These are phyloP conservation scores for Betta splendens DNA, from an alignment of 2,797 vertebrate species.

Conservation along the genomic window DNA sequence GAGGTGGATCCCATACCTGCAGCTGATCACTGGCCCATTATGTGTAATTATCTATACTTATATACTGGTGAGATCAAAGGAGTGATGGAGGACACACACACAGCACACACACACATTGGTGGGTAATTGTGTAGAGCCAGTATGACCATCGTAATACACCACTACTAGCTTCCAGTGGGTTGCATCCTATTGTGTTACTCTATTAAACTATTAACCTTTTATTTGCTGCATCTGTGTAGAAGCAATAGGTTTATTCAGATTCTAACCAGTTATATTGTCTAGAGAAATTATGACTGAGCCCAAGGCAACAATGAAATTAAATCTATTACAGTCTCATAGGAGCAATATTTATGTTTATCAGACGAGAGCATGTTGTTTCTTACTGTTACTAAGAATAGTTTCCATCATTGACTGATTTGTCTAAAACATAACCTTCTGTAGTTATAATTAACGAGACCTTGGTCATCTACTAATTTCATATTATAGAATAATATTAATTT, in stretches of 20 bases:
- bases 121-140: constrained; percentile 32
- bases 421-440: too few species aligned
- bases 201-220: constrained; percentile 43
- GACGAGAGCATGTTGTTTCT: constrained; percentile 8
- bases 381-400: not conserved
- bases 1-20: constrained; percentile 84
- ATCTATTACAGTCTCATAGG: constrained; percentile 41
- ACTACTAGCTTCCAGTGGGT: constrained; percentile 11
- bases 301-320: constrained; percentile 29
- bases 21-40: constrained; percentile 80
- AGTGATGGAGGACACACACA: constrained; percentile 25
- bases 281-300: constrained; percentile 30
- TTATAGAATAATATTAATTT: too few species aligned
- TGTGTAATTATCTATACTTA: constrained; percentile 83
- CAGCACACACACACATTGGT: constrained; percentile 7
- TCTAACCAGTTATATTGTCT: constrained; percentile 46
- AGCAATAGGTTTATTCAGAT: constrained; percentile 42
- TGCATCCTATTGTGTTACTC: constrained; percentile 34
- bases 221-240: constrained; percentile 42
- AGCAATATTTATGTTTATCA: constrained; percentile 61
- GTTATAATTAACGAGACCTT: too few species aligned
- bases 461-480: not conserved
- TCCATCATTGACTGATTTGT: not conserved
- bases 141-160: constrained; percentile 24
- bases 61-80: constrained; percentile 65